phyloP scores from a whole-genome alignment of 2,888 invertebrate genomes.

The Alloscopus bannaensis region DNA sequence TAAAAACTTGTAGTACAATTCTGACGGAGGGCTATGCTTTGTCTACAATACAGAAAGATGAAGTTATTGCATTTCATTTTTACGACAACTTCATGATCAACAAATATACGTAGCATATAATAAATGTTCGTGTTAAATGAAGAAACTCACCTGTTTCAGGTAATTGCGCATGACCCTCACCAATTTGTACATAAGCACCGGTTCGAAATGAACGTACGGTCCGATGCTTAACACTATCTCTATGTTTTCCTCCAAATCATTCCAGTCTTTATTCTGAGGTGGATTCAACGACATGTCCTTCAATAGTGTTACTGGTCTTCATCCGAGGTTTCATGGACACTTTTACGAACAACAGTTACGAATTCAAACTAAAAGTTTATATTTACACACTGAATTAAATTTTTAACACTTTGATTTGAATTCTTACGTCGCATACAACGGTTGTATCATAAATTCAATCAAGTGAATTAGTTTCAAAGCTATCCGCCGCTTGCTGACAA shows the following conservation, averaged over 20 bases:
- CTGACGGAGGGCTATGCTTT: conserved; percentile 75
- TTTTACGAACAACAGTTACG: conserved; percentile 9
- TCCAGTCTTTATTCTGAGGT: conserved; percentile 81
- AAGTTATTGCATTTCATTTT: background rate
- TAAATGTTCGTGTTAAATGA: conserved; percentile 19
- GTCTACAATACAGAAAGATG: conserved; percentile 49
- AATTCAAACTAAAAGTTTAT: background rate
- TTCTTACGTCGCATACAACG: conserved; percentile 86
- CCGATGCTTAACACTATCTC: conserved; percentile 92
- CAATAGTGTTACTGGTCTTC: conserved; percentile 20
- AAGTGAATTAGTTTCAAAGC: conserved; percentile 87
- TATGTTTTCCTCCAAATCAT: conserved; percentile 84
- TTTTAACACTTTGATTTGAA: background rate
- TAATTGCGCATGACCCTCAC: conserved; percentile 78
- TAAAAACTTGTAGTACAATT: conserved; percentile 87
- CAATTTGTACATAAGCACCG: conserved; percentile 92
- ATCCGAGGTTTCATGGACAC: conserved; percentile 48
- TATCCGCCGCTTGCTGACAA: conserved; percentile 82
- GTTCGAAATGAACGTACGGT: conserved; percentile 90
- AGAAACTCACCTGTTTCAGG: conserved; percentile 75
- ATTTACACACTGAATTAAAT: background rate
- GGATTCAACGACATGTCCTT: conserved; percentile 78
- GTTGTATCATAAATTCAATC: conserved; percentile 89
- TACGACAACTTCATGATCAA: background rate
- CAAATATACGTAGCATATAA: conserved; percentile 1